phyloP scores from a whole-genome alignment of 2,888 invertebrate species.

The Poecilus cupreus region DNA sequence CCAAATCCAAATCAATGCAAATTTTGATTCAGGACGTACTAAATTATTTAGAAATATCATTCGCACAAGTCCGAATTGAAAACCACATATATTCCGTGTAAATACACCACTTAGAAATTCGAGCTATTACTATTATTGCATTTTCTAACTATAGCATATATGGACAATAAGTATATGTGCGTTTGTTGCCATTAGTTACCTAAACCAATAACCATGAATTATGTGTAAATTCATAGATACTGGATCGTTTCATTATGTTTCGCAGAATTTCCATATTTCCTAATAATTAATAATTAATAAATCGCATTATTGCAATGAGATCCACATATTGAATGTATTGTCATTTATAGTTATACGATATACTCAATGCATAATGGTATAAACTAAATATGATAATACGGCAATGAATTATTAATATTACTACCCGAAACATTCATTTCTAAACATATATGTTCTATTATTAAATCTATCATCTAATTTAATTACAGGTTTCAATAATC shows the following conservation, averaged over 20 bases:
- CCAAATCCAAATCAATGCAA: not conserved
- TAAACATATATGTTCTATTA: too few relatives aligned
- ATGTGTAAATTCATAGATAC: not conserved
- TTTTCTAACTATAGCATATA: not conserved
- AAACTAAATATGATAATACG: constrained; percentile 17
- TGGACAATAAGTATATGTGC: not conserved
- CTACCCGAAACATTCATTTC: too few relatives aligned
- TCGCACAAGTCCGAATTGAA: too few relatives aligned
- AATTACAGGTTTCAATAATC: too few relatives aligned
- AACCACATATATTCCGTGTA: not conserved
- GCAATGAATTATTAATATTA: not conserved
- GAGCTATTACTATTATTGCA: not conserved
- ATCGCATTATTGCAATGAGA: constrained; percentile 22
- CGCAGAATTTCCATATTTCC: constrained; percentile 23
- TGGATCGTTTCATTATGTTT: constrained; percentile 3
- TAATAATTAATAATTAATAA: constrained; percentile 24
- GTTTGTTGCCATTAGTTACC: not conserved
- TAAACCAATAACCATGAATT: constrained; percentile 17
- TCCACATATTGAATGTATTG: constrained; percentile 22
- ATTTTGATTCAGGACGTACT: not conserved
- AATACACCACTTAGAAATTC: constrained; percentile 4
- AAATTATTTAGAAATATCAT: not conserved
- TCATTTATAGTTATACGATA: constrained; percentile 7
- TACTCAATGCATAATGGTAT: constrained; percentile 7
- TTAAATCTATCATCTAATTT: too few relatives aligned